These are phyloP conservation scores for Drosophila parthenogenetica DNA, from an alignment of 2,888 invertebrate genomes.

Conservation along the genomic window DNA sequence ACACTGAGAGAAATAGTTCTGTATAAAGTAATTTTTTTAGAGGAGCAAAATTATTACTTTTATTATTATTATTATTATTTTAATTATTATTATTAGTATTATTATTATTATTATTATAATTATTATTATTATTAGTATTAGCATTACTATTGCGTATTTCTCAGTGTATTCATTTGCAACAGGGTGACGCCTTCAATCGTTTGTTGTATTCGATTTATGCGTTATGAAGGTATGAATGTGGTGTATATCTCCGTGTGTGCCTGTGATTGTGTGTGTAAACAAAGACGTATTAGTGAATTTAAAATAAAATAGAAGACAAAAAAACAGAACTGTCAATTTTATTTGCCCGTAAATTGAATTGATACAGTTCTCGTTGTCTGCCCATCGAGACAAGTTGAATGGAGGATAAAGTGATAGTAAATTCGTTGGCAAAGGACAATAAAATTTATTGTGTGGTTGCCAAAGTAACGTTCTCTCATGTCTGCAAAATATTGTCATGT, in stretches of 20 bases:
- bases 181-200: constrained; percentile 9
- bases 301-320: constrained; percentile 46
- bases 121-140: too few relatives aligned
- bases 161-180: constrained; percentile 2
- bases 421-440: constrained; percentile 62
- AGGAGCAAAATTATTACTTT: too few relatives aligned
- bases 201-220: constrained; percentile 58
- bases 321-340: constrained; percentile 36
- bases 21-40: too few relatives aligned
- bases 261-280: constrained; percentile 38
- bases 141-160: too few relatives aligned
- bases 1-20: neutral
- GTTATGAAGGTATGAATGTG: constrained; percentile 29
- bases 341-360: constrained; percentile 69
- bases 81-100: too few relatives aligned
- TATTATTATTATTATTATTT: too few relatives aligned
- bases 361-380: constrained; percentile 56
- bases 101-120: too few relatives aligned
- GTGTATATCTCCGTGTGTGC: constrained; percentile 12
- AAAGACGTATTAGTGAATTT: constrained; percentile 70
- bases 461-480: constrained; percentile 34
- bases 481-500: constrained; percentile 21
- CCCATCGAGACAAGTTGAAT: constrained; percentile 66
- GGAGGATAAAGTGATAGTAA: constrained; percentile 66
- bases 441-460: constrained; percentile 73